Evolutionary conservation across 2,797 vertebrate species (phyloP).

Genomic region (Crossoptilon crossoptilon): DNA sequence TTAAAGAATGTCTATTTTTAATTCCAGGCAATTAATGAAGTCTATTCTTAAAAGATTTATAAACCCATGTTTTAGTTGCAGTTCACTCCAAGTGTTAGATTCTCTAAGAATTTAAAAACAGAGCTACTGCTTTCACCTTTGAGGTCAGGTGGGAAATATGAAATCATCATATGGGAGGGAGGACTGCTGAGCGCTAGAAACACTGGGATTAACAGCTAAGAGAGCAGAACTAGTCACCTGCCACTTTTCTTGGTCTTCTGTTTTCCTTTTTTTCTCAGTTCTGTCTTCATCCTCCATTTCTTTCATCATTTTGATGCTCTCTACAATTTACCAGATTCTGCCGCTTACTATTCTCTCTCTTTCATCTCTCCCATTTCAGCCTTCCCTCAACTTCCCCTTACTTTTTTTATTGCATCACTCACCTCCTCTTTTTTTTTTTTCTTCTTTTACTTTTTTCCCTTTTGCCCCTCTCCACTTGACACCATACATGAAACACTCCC

Average conservation of each 20-base stretch:
- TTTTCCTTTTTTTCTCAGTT: neutral
- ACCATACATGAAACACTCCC: neutral
- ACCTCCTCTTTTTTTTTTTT: too few species aligned
- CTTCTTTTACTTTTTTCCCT: neutral
- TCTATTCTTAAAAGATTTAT: neutral
- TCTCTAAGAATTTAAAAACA: neutral
- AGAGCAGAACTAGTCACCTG: neutral
- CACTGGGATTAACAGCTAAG: neutral
- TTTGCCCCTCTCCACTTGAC: neutral
- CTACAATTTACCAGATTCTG: neutral
- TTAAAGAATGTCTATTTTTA: conserved; percentile 10
- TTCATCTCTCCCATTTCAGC: neutral
- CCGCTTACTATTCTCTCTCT: neutral
- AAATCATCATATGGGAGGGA: neutral
- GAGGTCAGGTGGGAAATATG: neutral
- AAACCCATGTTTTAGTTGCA: neutral
- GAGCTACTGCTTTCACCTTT: neutral
- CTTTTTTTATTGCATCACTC: neutral
- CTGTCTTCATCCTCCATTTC: neutral
- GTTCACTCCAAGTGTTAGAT: neutral
- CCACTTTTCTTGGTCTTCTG: neutral
- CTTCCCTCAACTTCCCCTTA: neutral
- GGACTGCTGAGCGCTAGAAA: neutral
- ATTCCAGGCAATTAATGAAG: neutral
- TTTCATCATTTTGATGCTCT: neutral